phyloP scores from a whole-genome alignment of 2,888 invertebrate genomes.

The Sphinx pinastri region DNA sequence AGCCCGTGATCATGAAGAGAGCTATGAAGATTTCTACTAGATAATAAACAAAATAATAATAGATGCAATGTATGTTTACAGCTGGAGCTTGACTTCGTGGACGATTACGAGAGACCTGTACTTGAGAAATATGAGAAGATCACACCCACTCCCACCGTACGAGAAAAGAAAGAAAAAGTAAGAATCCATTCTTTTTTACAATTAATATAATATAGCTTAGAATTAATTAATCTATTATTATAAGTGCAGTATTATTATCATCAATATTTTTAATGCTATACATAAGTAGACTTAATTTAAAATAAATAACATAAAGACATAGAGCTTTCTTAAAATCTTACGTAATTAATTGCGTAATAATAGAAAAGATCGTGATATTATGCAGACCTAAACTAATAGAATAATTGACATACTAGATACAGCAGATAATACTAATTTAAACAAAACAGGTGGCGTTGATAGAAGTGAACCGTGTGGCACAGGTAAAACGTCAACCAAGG shows the following conservation, averaged over 20 bases:
- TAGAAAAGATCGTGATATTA: no score
- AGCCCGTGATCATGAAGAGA: neutral
- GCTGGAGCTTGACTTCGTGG: slow-evolving; percentile 80
- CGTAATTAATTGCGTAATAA: no score
- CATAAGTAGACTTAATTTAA: no score
- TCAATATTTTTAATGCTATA: no score
- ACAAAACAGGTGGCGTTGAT: slow-evolving; percentile 68
- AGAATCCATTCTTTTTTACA: slow-evolving; percentile 16
- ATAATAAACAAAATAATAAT: slow-evolving; percentile 29
- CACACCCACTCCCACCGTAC: slow-evolving; percentile 72
- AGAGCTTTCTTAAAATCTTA: no score
- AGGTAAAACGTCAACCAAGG: slow-evolving; percentile 57
- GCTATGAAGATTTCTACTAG: neutral
- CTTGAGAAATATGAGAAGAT: slow-evolving; percentile 88
- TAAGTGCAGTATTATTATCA: no score
- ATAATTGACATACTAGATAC: neutral
- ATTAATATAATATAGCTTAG: no score
- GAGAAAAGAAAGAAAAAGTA: slow-evolving; percentile 78
- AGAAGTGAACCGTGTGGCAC: slow-evolving; percentile 63
- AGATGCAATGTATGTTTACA: slow-evolving; percentile 48
- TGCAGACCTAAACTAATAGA: neutral
- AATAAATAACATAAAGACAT: no score
- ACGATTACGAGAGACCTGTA: slow-evolving; percentile 90
- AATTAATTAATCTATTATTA: no score
- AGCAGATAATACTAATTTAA: slow-evolving; percentile 35